Percentiles rank a stretch among this genome's conserved stretches.
phyloP scores from a whole-genome alignment of 2,888 invertebrate genomes.

The Agelastica alni region DNA sequence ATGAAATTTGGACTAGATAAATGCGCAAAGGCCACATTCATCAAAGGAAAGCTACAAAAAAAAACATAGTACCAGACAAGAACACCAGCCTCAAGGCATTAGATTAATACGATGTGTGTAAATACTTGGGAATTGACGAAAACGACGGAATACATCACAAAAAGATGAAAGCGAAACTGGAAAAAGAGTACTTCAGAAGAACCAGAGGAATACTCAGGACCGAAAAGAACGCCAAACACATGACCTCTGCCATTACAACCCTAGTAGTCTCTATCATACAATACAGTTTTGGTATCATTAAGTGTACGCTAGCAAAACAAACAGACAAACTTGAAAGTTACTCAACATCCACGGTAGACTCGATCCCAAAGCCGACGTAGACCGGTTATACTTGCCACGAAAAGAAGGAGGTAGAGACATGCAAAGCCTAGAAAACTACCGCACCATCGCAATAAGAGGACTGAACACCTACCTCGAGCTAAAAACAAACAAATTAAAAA shows the following conservation, averaged over 20 bases:
- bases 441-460: neutral
- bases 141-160: no score
- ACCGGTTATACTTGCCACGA: no score
- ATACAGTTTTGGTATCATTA: neutral
- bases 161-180: no score
- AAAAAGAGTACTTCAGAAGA: slow-evolving; percentile 6
- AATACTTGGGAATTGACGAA: no score
- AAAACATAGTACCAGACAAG: no score
- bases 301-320: neutral
- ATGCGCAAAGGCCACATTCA: no score
- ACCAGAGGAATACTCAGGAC: slow-evolving; percentile 7
- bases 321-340: neutral
- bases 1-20: neutral
- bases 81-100: no score
- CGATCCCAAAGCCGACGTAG: no score
- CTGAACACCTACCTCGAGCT: neutral
- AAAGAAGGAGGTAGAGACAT: no score
- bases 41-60: neutral
- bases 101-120: no score
- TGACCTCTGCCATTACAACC: neutral
- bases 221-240: slow-evolving; percentile 12
- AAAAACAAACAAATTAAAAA: no score
- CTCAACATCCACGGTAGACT: neutral
- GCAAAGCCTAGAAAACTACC: neutral
- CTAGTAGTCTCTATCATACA: neutral